A percentile compares a stretch with the other conserved stretches of the same genome.
Conservation (phyloP, 35 echinoderm and acorn worm species). For the Holothuria glaberrima region DNA sequence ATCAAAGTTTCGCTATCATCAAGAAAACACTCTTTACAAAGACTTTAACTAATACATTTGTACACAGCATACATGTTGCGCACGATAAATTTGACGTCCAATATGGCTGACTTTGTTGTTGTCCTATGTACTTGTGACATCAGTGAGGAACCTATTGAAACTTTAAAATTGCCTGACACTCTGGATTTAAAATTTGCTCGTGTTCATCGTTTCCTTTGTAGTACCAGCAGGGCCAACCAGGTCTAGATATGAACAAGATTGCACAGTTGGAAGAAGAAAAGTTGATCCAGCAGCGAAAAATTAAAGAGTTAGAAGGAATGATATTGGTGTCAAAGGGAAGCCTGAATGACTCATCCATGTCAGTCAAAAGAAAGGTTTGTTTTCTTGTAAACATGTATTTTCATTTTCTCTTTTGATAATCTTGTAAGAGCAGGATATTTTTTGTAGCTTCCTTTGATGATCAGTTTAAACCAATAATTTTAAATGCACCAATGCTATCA, state of each 20-base stretch:
- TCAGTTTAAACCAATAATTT: too few relatives aligned
- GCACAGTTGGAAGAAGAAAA: slow-evolving; percentile 53
- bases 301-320: slow-evolving; percentile 50
- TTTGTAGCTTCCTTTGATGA: too few relatives aligned
- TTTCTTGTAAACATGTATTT: not conserved
- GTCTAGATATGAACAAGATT: slow-evolving; percentile 40
- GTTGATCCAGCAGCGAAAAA: slow-evolving; percentile 26
- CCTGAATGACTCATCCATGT: not conserved
- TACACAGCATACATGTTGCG: too few relatives aligned
- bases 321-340: slow-evolving; percentile 61
- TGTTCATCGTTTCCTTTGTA: not conserved
- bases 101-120: too few relatives aligned
- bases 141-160: too few relatives aligned
- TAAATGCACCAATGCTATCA: too few relatives aligned
- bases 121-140: too few relatives aligned
- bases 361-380: slow-evolving; percentile 58
- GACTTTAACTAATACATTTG: too few relatives aligned
- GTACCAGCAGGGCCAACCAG: slow-evolving; percentile 52
- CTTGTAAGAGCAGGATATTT: too few relatives aligned
- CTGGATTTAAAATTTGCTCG: not conserved
- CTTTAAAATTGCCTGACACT: not conserved
- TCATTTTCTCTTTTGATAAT: not conserved
- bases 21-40: too few relatives aligned
- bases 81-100: too few relatives aligned
- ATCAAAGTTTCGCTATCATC: too few relatives aligned